Conservation (phyloP, 2,797 vertebrate species). For the Antennarius maculatus region DNA sequence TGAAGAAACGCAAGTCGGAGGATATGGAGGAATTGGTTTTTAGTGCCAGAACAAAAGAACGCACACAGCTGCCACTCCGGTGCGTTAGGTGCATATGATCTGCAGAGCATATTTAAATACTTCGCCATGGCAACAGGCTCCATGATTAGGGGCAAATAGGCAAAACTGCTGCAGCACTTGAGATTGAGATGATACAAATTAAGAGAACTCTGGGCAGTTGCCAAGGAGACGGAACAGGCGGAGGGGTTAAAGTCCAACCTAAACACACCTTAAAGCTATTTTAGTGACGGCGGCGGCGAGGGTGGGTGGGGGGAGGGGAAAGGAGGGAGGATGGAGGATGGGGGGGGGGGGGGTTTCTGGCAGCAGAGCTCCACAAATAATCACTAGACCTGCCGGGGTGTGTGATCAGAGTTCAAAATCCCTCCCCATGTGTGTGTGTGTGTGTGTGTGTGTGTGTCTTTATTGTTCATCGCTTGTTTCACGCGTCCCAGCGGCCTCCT, state of each 20-base stretch:
- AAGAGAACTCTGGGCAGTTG: constrained; percentile 77
- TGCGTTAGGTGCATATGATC: constrained; percentile 69
- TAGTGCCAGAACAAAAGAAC: constrained; percentile 38
- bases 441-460: constrained; percentile 21
- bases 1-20: not conserved
- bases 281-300: constrained; percentile 66
- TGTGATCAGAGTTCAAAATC: constrained; percentile 75
- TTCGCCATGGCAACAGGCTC: constrained; percentile 83
- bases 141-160: constrained; percentile 75
- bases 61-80: constrained; percentile 55
- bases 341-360: constrained; percentile 33
- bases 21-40: constrained; percentile 24
- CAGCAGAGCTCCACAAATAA: constrained; percentile 67
- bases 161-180: constrained; percentile 76
- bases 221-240: constrained; percentile 73
- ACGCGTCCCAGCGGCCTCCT: constrained; percentile 24
- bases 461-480: constrained; percentile 38
- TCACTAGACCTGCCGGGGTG: constrained; percentile 60
- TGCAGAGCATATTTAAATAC: constrained; percentile 78
- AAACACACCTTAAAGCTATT: constrained; percentile 84
- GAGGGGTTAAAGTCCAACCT: constrained; percentile 80
- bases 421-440: constrained; percentile 29
- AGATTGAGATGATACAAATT: constrained; percentile 81
- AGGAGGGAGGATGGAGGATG: constrained; percentile 14
- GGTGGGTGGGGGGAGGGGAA: constrained; percentile 42